Evolutionary conservation across 2,113 vertebrate genomes (phyloP), one percentile per base, ranked within the genome.

Genomic region (Gavia stellata): DNA sequence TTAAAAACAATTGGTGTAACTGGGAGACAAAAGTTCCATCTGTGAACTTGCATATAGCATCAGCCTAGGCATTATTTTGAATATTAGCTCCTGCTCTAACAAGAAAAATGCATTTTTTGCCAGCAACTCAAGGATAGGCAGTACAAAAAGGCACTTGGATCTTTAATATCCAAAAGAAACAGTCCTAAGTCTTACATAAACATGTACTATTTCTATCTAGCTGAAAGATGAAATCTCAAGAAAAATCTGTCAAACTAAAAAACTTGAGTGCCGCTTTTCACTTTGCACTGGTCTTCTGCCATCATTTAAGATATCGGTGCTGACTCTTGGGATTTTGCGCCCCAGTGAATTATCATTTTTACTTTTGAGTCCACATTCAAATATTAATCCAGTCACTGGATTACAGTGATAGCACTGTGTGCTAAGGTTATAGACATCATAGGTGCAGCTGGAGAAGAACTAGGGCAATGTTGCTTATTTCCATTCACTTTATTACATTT

Each of bases 291-390:
- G 26, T n/a, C 26, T 34, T 36, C 7, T 68, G 66, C 42, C 44
- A 36, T 29, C 34, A n/a, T 12, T 36, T 49, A 26, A 62, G n/a
- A 40, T 14, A 6, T 2, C 0, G 0, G 33, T 65, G 45, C 40
- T 55, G 86, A 36, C 61, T 52, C 21, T 23, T 28, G 26, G 65
- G 40, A 50, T 62, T 90, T 72, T n/a, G 18, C 44, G n/a, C 25
- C 42, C 34, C 33, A 17, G 1, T 29, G 29, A 87, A 58, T 44
- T 23, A 23, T 5, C 25, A 15, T 47, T 58, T 87, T 59, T 17
- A 38, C 38, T 72, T 73, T 14, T 21, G 66, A 79, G 33, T 49
- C 55, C 19, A 15, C 61, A 52, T 63, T 38, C 55, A 63, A 23
- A 18, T 38, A n/a, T 3, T 14, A 59, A 33, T 49, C 40, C 67